Evolutionary conservation across 2,797 vertebrate genomes (phyloP).

Genomic region (Sebastiscus albofasciatus): DNA sequence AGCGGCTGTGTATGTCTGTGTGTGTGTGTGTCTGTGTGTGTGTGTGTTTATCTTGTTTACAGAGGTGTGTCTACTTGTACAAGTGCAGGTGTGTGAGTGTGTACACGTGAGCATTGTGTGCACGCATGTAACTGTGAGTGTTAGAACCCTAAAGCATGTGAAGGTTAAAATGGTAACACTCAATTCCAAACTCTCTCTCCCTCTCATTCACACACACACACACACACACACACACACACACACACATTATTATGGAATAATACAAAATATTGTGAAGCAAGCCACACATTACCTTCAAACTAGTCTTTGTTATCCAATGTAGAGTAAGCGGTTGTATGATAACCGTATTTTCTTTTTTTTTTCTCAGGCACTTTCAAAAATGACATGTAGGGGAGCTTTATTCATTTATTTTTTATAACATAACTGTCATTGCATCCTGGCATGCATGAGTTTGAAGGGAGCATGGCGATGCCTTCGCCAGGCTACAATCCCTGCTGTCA

Average conservation of each 20-base stretch:
- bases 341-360: too few species aligned
- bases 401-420: too few species aligned
- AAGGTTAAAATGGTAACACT: not conserved
- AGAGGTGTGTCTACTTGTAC: not conserved
- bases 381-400: too few species aligned
- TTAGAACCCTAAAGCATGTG: not conserved
- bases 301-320: too few species aligned
- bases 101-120: not conserved
- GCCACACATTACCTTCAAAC: too few species aligned
- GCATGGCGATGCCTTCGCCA: not conserved
- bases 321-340: not conserved
- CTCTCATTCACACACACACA: not conserved
- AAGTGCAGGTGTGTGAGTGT: not conserved
- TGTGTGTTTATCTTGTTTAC: not conserved
- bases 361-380: too few species aligned
- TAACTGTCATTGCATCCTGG: too few species aligned
- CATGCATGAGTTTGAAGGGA: too few species aligned
- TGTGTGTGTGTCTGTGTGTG: constrained; percentile 2
- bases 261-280: too few species aligned
- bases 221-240: too few species aligned
- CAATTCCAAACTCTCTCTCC: not conserved
- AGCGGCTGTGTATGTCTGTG: not conserved
- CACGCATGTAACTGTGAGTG: not conserved
- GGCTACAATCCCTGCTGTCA: not conserved
- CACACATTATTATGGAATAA: too few species aligned